Conservation (phyloP, 2,797 vertebrate genomes). For the Chloroceryle amazona region DNA sequence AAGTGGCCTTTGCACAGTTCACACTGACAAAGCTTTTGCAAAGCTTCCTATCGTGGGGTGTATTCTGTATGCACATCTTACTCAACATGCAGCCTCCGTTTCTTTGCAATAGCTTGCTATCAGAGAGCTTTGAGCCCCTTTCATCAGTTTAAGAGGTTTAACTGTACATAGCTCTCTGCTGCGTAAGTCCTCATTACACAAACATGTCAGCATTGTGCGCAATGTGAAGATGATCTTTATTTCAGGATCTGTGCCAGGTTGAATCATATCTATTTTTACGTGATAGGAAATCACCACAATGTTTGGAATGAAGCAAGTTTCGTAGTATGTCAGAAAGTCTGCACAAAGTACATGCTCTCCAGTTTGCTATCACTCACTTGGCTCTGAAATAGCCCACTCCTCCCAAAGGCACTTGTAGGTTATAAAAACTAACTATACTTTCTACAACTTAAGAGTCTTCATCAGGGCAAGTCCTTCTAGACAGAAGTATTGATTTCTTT, state of each 20-base stretch:
- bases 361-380: background rate
- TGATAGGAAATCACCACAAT: background rate
- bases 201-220: background rate
- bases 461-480: background rate
- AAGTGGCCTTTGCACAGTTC: background rate
- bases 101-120: background rate
- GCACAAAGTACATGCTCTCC: background rate
- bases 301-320: background rate
- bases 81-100: background rate
- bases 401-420: background rate
- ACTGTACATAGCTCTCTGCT: background rate
- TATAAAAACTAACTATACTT: background rate
- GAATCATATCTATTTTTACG: background rate
- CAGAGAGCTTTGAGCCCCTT: background rate
- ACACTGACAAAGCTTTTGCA: background rate
- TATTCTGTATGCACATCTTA: background rate
- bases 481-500: background rate
- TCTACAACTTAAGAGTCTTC: background rate
- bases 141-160: background rate
- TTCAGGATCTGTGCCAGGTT: background rate
- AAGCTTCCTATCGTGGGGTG: background rate
- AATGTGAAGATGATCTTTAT: background rate
- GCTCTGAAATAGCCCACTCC: background rate
- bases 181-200: background rate
- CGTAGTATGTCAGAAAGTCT: background rate